These are phyloP conservation scores for Scomber scombrus DNA, from an alignment of 2,113 vertebrate species.

Conservation along the genomic window DNA sequence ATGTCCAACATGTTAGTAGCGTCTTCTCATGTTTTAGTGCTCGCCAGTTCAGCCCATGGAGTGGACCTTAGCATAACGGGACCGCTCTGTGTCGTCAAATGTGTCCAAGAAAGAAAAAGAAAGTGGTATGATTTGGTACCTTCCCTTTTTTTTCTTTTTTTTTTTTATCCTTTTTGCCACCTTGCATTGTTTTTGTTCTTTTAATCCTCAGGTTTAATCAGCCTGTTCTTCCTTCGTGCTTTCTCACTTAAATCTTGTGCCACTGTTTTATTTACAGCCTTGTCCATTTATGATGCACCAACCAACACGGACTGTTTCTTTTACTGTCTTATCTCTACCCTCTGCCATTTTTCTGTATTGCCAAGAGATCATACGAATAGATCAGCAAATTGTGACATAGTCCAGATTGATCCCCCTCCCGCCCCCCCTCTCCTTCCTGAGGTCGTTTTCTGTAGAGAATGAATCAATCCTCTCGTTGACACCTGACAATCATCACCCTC, in stretches of 20 bases:
- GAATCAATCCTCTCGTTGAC: conserved; percentile 42
- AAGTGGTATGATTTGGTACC: conserved; percentile 28
- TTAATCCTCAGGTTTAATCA: conserved; percentile 13
- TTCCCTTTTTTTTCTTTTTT: conserved; percentile 36
- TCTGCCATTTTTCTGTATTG: conserved; percentile 15
- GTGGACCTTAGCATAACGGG: conserved; percentile 24
- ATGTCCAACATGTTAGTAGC: conserved; percentile 40
- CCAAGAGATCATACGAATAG: not conserved
- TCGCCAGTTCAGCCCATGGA: conserved; percentile 45
- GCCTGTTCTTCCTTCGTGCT: conserved; percentile 26
- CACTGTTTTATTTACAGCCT: conserved; percentile 49
- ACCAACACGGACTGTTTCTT: conserved; percentile 19
- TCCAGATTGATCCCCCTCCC: not conserved
- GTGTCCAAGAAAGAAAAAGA: conserved; percentile 43
- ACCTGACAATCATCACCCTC: conserved; percentile 66
- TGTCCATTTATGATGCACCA: conserved; percentile 32
- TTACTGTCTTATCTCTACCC: not conserved
- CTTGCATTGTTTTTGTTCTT: conserved; percentile 48
- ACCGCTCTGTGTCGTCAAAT: conserved; percentile 28
- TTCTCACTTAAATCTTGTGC: conserved; percentile 41
- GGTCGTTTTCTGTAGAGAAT: conserved; percentile 35
- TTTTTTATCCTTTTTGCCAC: conserved; percentile 29
- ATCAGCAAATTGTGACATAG: conserved; percentile 3
- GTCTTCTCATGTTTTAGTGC: conserved; percentile 43
- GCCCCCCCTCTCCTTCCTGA: not conserved